phyloP scores from a whole-genome alignment of 2,888 invertebrate genomes.

The Syritta pipiens region DNA sequence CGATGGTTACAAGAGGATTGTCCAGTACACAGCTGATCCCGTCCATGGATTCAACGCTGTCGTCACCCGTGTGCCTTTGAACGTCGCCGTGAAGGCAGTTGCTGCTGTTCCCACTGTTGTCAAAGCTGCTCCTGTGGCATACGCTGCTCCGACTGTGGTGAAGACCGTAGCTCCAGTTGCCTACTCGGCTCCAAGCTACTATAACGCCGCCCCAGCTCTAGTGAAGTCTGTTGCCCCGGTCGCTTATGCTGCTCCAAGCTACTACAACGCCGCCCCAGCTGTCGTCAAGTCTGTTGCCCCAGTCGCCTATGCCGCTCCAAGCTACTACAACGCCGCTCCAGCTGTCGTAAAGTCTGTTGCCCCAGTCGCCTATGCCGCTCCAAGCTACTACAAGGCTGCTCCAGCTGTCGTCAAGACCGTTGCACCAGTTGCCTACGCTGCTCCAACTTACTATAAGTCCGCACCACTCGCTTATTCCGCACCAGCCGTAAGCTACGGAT shows the following conservation, averaged over 20 bases:
- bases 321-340: background rate
- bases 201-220: constrained; percentile 23
- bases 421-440: constrained; percentile 32
- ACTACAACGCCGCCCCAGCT: constrained; percentile 2
- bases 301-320: constrained; percentile 21
- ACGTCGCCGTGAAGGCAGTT: constrained; percentile 1
- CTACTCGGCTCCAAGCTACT: no score
- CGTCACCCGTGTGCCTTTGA: constrained; percentile 59
- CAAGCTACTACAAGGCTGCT: constrained; percentile 29
- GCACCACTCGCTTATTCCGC: constrained; percentile 49
- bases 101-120: constrained; percentile 4
- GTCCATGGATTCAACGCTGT: constrained; percentile 71
- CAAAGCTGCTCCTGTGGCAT: constrained; percentile 15
- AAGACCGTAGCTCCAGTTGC: constrained; percentile 28
- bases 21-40: constrained; percentile 71
- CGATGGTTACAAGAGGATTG: constrained; percentile 71
- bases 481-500: constrained; percentile 31
- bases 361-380: constrained; percentile 21
- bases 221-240: constrained; percentile 27
- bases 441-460: constrained; percentile 32
- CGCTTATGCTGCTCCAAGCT: constrained; percentile 31
- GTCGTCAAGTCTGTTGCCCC: background rate
- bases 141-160: constrained; percentile 55
- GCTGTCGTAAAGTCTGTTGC: background rate
- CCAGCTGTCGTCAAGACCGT: constrained; percentile 48